A percentile compares a stretch with the other conserved stretches of the same genome.
phyloP scores from a whole-genome alignment of 30 jellyfish, hydroid and myxozoan genomes.

The Pelagia noctiluca region DNA sequence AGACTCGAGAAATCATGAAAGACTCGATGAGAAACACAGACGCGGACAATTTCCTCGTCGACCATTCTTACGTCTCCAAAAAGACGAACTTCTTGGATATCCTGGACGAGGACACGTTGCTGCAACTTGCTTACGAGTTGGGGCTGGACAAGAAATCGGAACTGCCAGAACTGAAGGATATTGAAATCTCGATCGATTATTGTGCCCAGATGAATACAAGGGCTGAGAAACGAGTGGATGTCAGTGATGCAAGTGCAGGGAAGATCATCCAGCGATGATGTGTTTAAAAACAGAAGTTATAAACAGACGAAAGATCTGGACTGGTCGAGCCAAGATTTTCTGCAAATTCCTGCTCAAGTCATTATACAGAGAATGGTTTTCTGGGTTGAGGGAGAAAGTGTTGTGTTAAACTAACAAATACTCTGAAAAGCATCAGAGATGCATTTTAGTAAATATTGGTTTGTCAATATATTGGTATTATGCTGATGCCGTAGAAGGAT shows the following conservation, averaged over 20 bases:
- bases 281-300: background rate
- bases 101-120: conserved; percentile 66
- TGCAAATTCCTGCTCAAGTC: too few species aligned
- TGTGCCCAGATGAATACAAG: conserved; percentile 6
- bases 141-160: conserved; percentile 71
- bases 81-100: conserved; percentile 71
- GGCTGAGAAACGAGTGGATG: background rate
- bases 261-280: conserved; percentile 53
- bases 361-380: too few species aligned
- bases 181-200: conserved; percentile 48
- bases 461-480: too few species aligned
- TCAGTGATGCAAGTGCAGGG: conserved; percentile 11
- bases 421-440: too few species aligned
- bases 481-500: too few species aligned
- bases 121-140: conserved; percentile 68
- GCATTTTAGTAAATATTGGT: too few species aligned
- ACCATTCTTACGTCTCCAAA: conserved; percentile 60
- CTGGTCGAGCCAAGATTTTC: too few species aligned
- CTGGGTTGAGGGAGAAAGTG: too few species aligned
- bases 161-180: conserved; percentile 69
- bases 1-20: conserved; percentile 19
- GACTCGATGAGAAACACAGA: conserved; percentile 46
- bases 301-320: background rate
- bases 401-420: too few species aligned
- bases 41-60: conserved; percentile 50